Conservation (phyloP, 2,113 vertebrate genomes). For the Pelmatolapia mariae region DNA sequence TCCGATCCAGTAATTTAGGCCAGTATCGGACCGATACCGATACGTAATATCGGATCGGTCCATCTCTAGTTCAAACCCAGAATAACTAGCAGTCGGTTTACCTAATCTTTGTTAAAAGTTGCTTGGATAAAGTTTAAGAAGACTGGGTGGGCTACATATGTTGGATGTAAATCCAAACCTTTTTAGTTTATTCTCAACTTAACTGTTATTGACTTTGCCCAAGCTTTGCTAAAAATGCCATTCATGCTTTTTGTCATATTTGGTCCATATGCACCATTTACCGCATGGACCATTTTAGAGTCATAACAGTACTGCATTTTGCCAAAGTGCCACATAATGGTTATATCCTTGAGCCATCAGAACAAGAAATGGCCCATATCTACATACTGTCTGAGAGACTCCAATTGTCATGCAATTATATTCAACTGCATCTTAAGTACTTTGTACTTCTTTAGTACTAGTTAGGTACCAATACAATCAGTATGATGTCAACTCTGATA, state of each 20-base stretch:
- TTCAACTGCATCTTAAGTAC: neutral
- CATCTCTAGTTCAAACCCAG: neutral
- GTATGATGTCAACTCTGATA: neutral
- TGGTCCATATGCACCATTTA: neutral
- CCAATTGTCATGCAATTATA: neutral
- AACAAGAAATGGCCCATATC: neutral
- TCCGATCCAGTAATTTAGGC: too few relatives aligned
- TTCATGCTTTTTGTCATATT: neutral
- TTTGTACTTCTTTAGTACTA: neutral
- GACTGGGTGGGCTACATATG: neutral
- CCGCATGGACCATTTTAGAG: fast-evolving
- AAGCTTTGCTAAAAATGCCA: neutral
- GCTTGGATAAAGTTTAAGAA: neutral
- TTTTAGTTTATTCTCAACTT: neutral
- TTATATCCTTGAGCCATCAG: neutral
- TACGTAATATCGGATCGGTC: too few relatives aligned
- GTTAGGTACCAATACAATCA: neutral
- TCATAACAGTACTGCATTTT: neutral
- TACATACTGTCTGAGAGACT: neutral
- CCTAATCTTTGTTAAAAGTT: neutral
- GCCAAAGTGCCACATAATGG: neutral
- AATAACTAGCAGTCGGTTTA: neutral
- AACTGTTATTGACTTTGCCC: neutral
- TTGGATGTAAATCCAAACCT: neutral
- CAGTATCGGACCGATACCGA: too few relatives aligned